These are phyloP conservation scores for Globicephala melas DNA, from an alignment of 2,113 vertebrate species.

Conservation along the genomic window DNA sequence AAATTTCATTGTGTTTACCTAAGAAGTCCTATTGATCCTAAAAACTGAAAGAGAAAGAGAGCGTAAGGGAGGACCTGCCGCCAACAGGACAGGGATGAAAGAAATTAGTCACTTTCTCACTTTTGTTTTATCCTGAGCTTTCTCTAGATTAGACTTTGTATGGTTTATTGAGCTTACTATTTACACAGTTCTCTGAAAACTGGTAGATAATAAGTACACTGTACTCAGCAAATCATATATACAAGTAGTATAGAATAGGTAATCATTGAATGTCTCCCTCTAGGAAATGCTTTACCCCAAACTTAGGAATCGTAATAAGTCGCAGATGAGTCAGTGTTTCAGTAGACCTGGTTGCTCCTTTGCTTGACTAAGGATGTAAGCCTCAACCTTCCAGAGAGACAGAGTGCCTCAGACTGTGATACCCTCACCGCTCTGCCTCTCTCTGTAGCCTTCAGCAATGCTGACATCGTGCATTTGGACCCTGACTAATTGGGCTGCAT, in stretches of 20 bases:
- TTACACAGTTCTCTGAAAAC: background rate
- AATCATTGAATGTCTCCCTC: background rate
- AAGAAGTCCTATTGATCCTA: background rate
- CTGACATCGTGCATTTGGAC: conserved; percentile 68
- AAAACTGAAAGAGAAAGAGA: background rate
- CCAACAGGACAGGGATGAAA: background rate
- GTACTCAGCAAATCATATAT: background rate
- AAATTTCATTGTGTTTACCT: background rate
- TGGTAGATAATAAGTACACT: background rate
- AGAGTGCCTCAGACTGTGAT: conserved; percentile 27
- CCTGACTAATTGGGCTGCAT: conserved; percentile 72
- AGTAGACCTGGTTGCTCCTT: conserved; percentile 36
- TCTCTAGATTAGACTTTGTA: background rate
- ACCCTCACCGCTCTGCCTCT: conserved; percentile 38
- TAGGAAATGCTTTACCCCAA: background rate
- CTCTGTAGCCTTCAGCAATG: conserved; percentile 68
- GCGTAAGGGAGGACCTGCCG: too few relatives aligned
- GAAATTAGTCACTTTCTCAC: background rate
- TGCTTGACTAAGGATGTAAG: conserved; percentile 72
- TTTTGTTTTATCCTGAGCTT: background rate
- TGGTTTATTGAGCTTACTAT: background rate
- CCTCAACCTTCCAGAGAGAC: conserved; percentile 58
- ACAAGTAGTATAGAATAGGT: background rate
- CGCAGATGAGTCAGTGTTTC: conserved; percentile 5
- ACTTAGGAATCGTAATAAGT: conserved; percentile 38